Conservation (phyloP, 1,140 invertebrate genomes). For the Chrysomallon squamiferum region DNA sequence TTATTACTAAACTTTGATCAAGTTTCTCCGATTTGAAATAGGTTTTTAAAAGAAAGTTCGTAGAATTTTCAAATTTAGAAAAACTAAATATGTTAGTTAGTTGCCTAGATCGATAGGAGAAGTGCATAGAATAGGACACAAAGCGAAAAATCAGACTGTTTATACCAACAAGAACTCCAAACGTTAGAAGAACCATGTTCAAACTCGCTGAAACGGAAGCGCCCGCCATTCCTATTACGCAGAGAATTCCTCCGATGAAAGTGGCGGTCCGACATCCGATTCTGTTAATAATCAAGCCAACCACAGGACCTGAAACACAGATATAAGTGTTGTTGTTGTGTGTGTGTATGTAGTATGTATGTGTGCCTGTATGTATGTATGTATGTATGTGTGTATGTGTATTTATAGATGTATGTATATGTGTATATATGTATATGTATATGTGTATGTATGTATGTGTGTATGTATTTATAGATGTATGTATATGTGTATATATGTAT, state of each 20-base stretch:
- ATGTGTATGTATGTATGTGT: background rate
- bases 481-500: too few species aligned
- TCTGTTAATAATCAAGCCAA: background rate
- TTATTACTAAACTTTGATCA: too few species aligned
- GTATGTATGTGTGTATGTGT: too few species aligned
- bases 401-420: too few species aligned
- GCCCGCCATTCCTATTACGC: background rate
- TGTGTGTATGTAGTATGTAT: background rate
- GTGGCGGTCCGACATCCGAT: background rate
- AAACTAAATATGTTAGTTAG: too few species aligned
- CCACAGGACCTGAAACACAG: background rate
- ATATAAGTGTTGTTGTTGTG: background rate
- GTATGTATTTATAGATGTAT: background rate
- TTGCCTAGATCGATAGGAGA: too few species aligned
- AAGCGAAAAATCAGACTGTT: too few species aligned
- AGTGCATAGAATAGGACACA: too few species aligned
- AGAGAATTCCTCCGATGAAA: background rate
- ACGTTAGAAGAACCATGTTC: background rate
- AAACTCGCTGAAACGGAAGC: background rate
- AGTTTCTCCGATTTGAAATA: too few species aligned
- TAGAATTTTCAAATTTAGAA: too few species aligned
- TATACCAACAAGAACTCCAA: background rate
- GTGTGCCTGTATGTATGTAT: too few species aligned
- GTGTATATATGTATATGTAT: background rate
- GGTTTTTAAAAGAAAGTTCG: too few species aligned